A percentile compares a stretch with the other conserved stretches of the same genome.
Evolutionary conservation across 1,140 invertebrate species (phyloP).

Genomic region (Lithobius niger): DNA sequence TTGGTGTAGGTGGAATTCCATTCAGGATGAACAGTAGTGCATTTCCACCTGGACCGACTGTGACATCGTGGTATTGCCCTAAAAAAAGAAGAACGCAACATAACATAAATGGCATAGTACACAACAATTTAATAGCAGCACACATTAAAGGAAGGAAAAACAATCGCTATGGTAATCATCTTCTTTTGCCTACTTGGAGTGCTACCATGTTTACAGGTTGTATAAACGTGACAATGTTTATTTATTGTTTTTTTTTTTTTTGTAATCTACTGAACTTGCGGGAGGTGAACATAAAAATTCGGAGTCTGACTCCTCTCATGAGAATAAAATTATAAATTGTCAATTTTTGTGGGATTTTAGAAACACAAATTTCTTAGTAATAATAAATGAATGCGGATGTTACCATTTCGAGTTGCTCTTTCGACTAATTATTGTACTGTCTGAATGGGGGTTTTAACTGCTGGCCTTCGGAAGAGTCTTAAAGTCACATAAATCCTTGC

Average conservation of each 20-base stretch:
- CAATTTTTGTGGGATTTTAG: neutral
- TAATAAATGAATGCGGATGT: neutral
- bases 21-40: neutral
- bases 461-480: too few relatives aligned
- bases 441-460: too few relatives aligned
- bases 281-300: too few relatives aligned
- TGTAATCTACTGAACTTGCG: too few relatives aligned
- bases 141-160: neutral
- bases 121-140: neutral
- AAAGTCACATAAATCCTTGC: too few relatives aligned
- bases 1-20: conserved; percentile 1
- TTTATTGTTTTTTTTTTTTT: too few relatives aligned
- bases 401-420: too few relatives aligned
- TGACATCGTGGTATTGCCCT: neutral
- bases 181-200: neutral
- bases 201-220: too few relatives aligned
- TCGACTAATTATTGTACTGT: too few relatives aligned
- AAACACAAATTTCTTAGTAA: neutral
- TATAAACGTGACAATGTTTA: too few relatives aligned
- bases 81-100: neutral
- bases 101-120: neutral
- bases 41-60: neutral
- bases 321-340: neutral
- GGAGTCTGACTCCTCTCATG: too few relatives aligned
- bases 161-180: neutral